phyloP scores from a whole-genome alignment of 2,797 vertebrate species.

The Lacerta agilis region DNA sequence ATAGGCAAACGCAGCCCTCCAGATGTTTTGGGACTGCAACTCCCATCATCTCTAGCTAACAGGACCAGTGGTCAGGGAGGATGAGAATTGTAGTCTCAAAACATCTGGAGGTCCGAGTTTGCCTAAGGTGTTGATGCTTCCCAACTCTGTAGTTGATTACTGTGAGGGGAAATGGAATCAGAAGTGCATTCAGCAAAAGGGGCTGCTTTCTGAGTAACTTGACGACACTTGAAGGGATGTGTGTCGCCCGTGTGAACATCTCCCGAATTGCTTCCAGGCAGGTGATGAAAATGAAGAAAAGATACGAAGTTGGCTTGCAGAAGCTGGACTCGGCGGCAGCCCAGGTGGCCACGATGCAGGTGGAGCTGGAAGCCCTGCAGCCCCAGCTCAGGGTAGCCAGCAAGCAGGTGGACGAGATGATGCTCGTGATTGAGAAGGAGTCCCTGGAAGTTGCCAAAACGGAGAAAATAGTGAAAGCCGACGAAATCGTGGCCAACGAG shows the following conservation, averaged over 20 bases:
- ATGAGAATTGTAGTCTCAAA: too few species aligned
- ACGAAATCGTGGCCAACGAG: slow-evolving; percentile 86
- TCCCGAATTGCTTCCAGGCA: slow-evolving; percentile 75
- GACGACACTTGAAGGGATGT: background rate
- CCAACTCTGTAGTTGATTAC: too few species aligned
- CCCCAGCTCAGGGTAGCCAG: slow-evolving; percentile 87
- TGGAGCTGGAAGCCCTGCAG: slow-evolving; percentile 88
- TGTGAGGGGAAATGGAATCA: background rate
- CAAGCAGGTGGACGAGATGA: slow-evolving; percentile 88
- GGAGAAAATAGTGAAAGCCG: slow-evolving; percentile 88
- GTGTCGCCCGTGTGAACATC: background rate
- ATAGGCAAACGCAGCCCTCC: too few species aligned
- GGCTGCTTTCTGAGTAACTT: background rate
- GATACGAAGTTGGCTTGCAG: slow-evolving; percentile 90
- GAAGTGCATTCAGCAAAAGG: slow-evolving; percentile 15
- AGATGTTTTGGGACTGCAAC: too few species aligned
- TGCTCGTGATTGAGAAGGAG: slow-evolving; percentile 87
- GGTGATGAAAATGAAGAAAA: slow-evolving; percentile 87
- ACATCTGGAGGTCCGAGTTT: too few species aligned
- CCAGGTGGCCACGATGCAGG: slow-evolving; percentile 89
- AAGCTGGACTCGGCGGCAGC: slow-evolving; percentile 88
- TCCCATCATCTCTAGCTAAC: too few species aligned
- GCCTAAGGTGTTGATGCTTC: background rate
- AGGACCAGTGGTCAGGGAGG: too few species aligned
- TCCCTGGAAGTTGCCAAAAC: slow-evolving; percentile 89